Evolutionary conservation across 2,888 invertebrate genomes (phyloP).

Genomic region (Acanthacorydalis orientalis): DNA sequence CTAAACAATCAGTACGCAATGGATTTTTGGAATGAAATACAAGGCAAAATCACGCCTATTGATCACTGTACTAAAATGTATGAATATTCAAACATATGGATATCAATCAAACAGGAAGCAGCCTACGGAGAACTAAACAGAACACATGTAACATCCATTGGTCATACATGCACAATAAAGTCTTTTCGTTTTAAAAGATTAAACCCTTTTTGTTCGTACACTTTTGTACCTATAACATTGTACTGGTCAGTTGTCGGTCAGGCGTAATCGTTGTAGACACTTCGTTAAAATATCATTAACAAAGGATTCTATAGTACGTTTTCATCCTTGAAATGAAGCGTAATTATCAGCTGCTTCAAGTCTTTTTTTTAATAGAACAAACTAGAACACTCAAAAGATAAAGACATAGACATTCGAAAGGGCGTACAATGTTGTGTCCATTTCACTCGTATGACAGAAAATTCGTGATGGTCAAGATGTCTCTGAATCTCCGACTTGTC

Average conservation of each 20-base stretch:
- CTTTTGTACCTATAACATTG: background rate
- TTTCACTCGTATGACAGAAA: too few species aligned
- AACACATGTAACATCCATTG: too few species aligned
- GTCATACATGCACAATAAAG: background rate
- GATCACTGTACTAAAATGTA: too few species aligned
- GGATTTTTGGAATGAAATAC: background rate
- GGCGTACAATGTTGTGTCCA: too few species aligned
- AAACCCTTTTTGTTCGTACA: constrained; percentile 1
- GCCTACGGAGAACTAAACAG: too few species aligned
- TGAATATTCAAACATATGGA: too few species aligned
- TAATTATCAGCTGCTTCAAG: background rate
- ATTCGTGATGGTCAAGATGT: too few species aligned
- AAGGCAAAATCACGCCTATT: background rate
- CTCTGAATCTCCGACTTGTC: too few species aligned
- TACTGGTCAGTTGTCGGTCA: background rate
- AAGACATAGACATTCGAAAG: too few species aligned
- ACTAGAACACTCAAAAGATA: too few species aligned
- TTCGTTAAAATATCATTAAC: constrained; percentile 3
- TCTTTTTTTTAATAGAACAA: too few species aligned
- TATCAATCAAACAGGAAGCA: too few species aligned
- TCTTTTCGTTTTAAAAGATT: constrained; percentile 1
- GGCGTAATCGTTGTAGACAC: background rate
- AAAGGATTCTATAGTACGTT: background rate
- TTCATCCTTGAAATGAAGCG: constrained; percentile 1
- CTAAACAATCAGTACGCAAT: background rate